These are phyloP conservation scores for Esox lucius DNA, from an alignment of 2,797 vertebrate genomes.

Conservation along the genomic window DNA sequence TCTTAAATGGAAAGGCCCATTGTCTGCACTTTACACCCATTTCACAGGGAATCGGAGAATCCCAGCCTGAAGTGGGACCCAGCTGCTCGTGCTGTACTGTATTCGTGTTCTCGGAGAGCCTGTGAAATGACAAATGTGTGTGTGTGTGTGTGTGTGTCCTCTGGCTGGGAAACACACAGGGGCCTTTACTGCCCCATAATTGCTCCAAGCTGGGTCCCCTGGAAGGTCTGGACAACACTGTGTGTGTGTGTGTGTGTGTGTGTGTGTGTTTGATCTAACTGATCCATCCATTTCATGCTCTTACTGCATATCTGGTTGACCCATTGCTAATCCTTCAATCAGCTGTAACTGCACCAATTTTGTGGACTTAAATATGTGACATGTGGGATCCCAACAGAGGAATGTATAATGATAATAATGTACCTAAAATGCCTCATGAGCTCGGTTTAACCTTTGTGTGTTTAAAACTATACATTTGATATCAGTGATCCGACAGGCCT, in stretches of 20 bases:
- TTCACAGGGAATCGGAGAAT: slow-evolving; percentile 57
- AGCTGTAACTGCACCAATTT: no score
- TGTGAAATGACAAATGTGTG: slow-evolving; percentile 63
- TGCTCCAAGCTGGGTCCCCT: slow-evolving; percentile 76
- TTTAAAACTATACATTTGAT: no score
- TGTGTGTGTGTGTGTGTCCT: slow-evolving; percentile 62
- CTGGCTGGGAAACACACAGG: slow-evolving; percentile 55
- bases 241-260: slow-evolving; percentile 16
- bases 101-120: slow-evolving; percentile 61
- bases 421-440: no score
- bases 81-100: slow-evolving; percentile 66
- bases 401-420: no score
- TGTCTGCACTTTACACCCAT: slow-evolving; percentile 32
- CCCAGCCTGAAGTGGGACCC: slow-evolving; percentile 43
- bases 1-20: not conserved
- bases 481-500: no score
- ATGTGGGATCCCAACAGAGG: no score
- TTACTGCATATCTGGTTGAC: no score
- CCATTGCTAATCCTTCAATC: no score
- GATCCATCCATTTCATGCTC: no score
- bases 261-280: not conserved
- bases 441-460: no score
- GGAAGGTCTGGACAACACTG: slow-evolving; percentile 52
- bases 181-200: slow-evolving; percentile 70
- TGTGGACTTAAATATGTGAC: no score